Percentiles rank a stretch among this genome's conserved stretches.
Conservation (phyloP, 1,140 invertebrate species). For the Trialeurodes vaporariorum region DNA sequence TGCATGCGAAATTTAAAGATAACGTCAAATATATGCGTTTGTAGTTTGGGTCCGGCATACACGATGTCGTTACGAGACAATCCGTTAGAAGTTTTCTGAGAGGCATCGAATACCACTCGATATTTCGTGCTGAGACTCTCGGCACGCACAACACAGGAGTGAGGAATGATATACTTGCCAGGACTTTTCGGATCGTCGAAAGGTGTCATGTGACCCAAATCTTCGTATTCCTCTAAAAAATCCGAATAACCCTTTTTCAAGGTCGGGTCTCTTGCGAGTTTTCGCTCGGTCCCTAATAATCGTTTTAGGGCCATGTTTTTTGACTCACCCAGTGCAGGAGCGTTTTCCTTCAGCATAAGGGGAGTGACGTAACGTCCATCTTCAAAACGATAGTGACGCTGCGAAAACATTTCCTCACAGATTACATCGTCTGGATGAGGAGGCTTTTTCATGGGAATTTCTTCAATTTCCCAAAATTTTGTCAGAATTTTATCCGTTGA, state of each 20-base stretch:
- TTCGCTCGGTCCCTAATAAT: not conserved
- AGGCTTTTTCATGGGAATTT: not conserved
- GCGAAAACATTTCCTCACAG: not conserved
- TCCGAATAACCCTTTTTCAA: not conserved
- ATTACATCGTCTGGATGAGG: not conserved
- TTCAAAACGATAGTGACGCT: not conserved
- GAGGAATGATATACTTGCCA: conserved; percentile 3
- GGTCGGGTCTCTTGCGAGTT: not conserved
- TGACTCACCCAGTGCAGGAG: not conserved
- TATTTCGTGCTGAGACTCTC: not conserved
- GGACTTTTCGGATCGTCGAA: not conserved
- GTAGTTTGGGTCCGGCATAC: not conserved
- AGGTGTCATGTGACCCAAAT: not conserved
- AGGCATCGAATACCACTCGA: not conserved
- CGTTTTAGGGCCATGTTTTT: not conserved
- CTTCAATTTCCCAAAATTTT: conserved; percentile 4
- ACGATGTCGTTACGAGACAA: not conserved
- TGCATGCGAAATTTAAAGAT: not conserved
- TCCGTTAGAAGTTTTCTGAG: not conserved
- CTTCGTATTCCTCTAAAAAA: conserved; percentile 1
- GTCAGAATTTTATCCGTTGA: no score
- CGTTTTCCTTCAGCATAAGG: not conserved
- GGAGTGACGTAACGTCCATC: not conserved
- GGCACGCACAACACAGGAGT: not conserved
- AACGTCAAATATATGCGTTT: not conserved